Evolutionary conservation across 1,140 invertebrate species (phyloP).

Genomic region (Saccostrea cuccullata): DNA sequence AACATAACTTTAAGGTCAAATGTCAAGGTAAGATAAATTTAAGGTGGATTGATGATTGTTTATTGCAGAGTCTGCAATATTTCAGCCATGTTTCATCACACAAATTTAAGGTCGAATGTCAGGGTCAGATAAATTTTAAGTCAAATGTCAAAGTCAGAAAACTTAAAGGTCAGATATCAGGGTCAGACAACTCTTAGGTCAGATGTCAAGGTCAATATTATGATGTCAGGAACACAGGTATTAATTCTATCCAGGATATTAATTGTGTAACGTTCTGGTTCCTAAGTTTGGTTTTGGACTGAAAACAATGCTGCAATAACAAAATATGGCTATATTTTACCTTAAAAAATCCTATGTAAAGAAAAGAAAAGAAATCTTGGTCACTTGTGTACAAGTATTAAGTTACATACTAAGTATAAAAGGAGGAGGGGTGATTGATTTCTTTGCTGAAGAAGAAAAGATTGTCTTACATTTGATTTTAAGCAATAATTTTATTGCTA

Average conservation of each 20-base stretch:
- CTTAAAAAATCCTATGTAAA: neutral
- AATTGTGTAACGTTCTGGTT: neutral
- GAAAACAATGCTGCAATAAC: conserved; percentile 11
- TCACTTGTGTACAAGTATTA: too few relatives aligned
- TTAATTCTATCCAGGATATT: conserved; percentile 13
- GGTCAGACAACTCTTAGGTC: neutral
- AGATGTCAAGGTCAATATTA: neutral
- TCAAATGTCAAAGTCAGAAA: neutral
- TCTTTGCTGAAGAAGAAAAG: too few relatives aligned
- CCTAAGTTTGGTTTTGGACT: conserved; percentile 7
- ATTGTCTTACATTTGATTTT: too few relatives aligned
- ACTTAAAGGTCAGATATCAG: neutral
- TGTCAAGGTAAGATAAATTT: too few relatives aligned
- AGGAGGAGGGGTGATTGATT: too few relatives aligned
- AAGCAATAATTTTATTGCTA: too few relatives aligned
- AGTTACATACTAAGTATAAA: too few relatives aligned
- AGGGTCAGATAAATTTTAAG: neutral
- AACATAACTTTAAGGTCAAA: too few relatives aligned
- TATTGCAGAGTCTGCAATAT: too few relatives aligned
- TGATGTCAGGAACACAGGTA: neutral
- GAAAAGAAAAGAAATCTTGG: neutral
- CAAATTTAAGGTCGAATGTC: neutral
- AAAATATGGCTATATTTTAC: neutral
- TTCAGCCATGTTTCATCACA: neutral
- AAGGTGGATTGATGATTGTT: too few relatives aligned